A percentile compares a stretch with the other conserved stretches of the same genome.
Evolutionary conservation across 2,888 invertebrate species (phyloP).

Genomic region (Aphodius granarius): DNA sequence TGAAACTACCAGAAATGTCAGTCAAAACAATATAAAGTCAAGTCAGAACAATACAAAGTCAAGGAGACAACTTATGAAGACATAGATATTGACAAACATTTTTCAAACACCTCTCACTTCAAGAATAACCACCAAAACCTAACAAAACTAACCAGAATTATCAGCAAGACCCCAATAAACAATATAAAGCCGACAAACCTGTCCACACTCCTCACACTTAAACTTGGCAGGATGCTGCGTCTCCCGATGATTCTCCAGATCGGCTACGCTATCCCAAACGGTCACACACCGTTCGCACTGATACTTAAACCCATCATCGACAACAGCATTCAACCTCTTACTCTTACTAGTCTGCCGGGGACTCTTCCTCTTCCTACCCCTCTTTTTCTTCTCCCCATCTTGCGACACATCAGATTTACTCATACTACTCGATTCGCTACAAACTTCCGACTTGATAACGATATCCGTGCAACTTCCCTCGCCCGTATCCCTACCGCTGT

Average conservation of each 20-base stretch:
- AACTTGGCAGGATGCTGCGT: conserved; percentile 51
- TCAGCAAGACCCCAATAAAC: not conserved
- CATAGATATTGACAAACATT: too few species aligned
- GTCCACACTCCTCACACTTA: conserved; percentile 53
- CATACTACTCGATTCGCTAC: conserved; percentile 30
- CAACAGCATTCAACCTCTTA: conserved; percentile 34
- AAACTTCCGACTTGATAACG: conserved; percentile 35
- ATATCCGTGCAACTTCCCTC: conserved; percentile 16
- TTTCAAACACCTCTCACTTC: too few species aligned
- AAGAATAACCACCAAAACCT: too few species aligned
- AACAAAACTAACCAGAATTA: too few species aligned
- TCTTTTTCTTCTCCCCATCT: conserved; percentile 41
- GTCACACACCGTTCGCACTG: conserved; percentile 52
- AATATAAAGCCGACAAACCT: conserved; percentile 39
- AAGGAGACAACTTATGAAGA: too few species aligned
- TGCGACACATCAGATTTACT: conserved; percentile 24
- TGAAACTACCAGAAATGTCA: too few species aligned
- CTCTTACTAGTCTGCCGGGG: conserved; percentile 37
- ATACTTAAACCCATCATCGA: conserved; percentile 48
- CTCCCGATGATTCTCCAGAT: conserved; percentile 49
- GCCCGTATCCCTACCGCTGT: conserved; percentile 24
- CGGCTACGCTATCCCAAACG: conserved; percentile 45
- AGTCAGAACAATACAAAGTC: too few species aligned
- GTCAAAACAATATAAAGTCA: too few species aligned
- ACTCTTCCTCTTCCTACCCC: conserved; percentile 50